These are phyloP conservation scores for Caenorhabditis briggsae DNA, from an alignment of 1,140 invertebrate species.

Conservation along the genomic window DNA sequence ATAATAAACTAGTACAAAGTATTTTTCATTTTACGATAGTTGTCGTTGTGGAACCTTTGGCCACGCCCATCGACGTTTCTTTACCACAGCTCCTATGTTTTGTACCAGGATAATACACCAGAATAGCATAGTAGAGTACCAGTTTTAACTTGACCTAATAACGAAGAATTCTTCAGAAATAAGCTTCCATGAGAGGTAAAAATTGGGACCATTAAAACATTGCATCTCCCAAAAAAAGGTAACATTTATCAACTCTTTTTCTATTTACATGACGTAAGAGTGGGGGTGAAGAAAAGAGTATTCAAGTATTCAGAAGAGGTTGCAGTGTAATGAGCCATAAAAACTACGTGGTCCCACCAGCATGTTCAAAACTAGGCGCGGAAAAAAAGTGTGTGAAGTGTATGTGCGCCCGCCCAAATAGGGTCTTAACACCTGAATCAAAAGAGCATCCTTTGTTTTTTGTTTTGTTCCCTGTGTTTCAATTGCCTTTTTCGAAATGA, in stretches of 20 bases:
- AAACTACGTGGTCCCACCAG: constrained; percentile 30
- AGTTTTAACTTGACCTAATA: no score
- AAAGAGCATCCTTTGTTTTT: constrained; percentile 21
- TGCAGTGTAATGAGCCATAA: constrained; percentile 51
- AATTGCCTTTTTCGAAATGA: neutral
- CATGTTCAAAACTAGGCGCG: constrained; percentile 36
- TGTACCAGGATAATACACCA: no score
- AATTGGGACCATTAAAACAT: constrained; percentile 1
- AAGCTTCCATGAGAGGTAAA: no score
- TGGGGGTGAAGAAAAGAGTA: constrained; percentile 6
- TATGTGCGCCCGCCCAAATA: neutral
- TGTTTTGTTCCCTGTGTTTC: constrained; percentile 19
- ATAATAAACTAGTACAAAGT: no score
- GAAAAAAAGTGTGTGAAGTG: neutral
- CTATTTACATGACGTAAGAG: neutral
- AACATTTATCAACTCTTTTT: neutral
- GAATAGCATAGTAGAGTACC: no score
- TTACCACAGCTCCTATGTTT: no score
- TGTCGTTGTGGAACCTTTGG: no score
- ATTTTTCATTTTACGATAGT: no score
- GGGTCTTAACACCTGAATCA: neutral
- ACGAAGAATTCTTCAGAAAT: no score
- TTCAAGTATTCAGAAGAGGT: constrained; percentile 31
- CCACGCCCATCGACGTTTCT: no score
- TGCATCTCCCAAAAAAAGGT: neutral